phyloP scores from a whole-genome alignment of 2,888 invertebrate genomes.

The Xestoiulus laeticollis region DNA sequence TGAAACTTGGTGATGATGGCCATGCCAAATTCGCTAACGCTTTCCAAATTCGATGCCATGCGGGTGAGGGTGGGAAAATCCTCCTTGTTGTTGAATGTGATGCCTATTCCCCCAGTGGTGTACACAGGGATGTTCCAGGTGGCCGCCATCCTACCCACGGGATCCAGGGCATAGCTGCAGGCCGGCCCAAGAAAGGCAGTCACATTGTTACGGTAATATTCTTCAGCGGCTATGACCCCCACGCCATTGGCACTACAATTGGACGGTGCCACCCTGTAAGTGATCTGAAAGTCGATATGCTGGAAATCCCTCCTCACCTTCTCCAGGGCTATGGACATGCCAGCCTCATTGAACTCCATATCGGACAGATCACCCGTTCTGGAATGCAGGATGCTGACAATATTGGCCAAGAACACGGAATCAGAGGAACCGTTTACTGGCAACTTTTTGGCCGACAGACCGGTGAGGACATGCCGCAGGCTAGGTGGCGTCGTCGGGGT shows the following conservation, averaged over 20 bases:
- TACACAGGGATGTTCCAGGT: constrained; percentile 57
- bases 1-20: constrained; percentile 46
- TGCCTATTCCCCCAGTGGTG: constrained; percentile 55
- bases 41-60: constrained; percentile 58
- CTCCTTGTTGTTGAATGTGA: constrained; percentile 57
- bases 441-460: neutral
- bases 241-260: constrained; percentile 51
- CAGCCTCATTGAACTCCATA: constrained; percentile 52
- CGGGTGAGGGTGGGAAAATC: constrained; percentile 57
- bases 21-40: constrained; percentile 50
- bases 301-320: constrained; percentile 43
- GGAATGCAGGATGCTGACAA: constrained; percentile 52
- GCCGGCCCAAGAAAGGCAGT: constrained; percentile 57
- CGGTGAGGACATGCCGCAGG: neutral
- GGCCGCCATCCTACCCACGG: constrained; percentile 57
- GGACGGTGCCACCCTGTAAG: constrained; percentile 4
- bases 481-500: neutral
- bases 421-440: neutral
- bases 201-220: constrained; percentile 53
- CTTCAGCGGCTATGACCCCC: constrained; percentile 53
- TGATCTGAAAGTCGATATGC: constrained; percentile 41
- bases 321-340: constrained; percentile 42
- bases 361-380: constrained; percentile 52
- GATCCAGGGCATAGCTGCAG: constrained; percentile 57
- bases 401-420: constrained; percentile 34